Percentiles rank a stretch among this genome's conserved stretches.
These are phyloP conservation scores for Drosophila malerkotliana DNA, from an alignment of 1,140 invertebrate genomes.

Conservation along the genomic window DNA sequence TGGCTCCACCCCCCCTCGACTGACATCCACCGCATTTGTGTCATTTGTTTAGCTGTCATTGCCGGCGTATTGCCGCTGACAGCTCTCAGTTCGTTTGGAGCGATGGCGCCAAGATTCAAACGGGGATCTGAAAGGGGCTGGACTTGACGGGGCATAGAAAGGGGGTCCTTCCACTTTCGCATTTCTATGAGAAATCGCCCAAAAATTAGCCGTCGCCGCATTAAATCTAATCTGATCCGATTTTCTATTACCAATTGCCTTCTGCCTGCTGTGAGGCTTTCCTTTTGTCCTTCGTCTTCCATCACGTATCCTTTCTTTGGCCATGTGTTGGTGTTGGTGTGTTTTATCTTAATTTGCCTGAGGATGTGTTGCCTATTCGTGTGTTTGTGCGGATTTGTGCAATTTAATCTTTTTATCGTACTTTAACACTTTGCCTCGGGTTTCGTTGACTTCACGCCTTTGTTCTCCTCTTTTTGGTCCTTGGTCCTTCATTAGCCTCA, in stretches of 20 bases:
- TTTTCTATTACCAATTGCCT: conserved; percentile 77
- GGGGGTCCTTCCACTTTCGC: conserved; percentile 17
- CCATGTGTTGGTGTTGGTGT: conserved; percentile 10
- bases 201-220: conserved; percentile 76
- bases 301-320: conserved; percentile 19
- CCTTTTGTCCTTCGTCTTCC: conserved; percentile 7
- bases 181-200: conserved; percentile 70
- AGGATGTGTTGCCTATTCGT: conserved; percentile 10
- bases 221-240: conserved; percentile 82
- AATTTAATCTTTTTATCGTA: conserved; percentile 82
- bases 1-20: background rate
- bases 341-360: conserved; percentile 54
- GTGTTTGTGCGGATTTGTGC: conserved; percentile 51
- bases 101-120: conserved; percentile 29
- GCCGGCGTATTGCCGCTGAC: conserved; percentile 72
- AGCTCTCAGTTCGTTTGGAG: conserved; percentile 46
- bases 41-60: conserved; percentile 82
- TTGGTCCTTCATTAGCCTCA: conserved; percentile 45
- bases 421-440: conserved; percentile 69
- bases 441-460: conserved; percentile 64
- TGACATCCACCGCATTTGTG: conserved; percentile 53
- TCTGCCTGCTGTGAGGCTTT: conserved; percentile 14
- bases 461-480: conserved; percentile 45
- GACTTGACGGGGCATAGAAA: background rate
- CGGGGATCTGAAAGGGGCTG: background rate